phyloP scores from a whole-genome alignment of 1,140 invertebrate species.

The Acyrthosiphon pisum region DNA sequence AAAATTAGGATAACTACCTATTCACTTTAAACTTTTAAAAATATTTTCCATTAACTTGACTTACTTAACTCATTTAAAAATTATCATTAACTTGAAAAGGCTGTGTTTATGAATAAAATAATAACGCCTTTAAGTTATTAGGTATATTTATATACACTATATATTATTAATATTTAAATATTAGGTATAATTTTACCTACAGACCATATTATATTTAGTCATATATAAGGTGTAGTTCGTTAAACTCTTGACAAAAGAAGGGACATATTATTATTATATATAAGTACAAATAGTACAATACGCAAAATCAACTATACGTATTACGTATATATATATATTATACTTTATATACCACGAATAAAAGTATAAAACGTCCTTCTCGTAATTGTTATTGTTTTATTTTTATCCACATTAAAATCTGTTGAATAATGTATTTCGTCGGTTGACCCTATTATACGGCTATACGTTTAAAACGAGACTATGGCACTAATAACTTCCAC shows the following conservation, averaged over 20 bases:
- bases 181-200: no score
- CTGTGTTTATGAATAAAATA: not conserved
- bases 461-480: not conserved
- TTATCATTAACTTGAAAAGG: no score
- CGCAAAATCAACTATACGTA: not conserved
- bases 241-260: not conserved
- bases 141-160: no score
- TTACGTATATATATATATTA: no score
- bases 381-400: constrained; percentile 14
- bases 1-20: no score
- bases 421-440: not conserved
- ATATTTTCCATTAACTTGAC: no score
- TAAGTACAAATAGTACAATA: not conserved
- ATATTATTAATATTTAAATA: no score
- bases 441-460: not conserved
- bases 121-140: not conserved
- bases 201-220: no score
- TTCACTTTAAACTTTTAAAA: no score
- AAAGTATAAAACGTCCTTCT: not conserved
- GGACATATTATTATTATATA: not conserved
- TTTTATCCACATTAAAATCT: constrained; percentile 9
- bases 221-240: not conserved
- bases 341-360: not conserved
- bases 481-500: not conserved
- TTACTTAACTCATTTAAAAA: no score